Conservation (phyloP, 1,140 invertebrate species). For the Philotrypesis tridentata region DNA sequence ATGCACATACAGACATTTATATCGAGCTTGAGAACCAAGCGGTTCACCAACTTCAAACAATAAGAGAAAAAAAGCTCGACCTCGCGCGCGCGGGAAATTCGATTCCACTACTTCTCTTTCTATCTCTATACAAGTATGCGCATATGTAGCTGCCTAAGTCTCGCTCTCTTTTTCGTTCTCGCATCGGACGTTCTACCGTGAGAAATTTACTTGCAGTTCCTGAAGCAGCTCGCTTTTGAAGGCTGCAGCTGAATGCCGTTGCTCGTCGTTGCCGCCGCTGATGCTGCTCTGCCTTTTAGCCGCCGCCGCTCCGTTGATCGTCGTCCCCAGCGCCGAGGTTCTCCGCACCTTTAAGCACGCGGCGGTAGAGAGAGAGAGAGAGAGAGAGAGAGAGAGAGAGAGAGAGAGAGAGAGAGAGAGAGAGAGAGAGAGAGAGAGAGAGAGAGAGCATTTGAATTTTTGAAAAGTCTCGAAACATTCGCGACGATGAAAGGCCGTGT, state of each 20-base stretch:
- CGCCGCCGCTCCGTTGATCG: not conserved
- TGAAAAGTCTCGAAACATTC: not conserved
- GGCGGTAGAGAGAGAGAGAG: not conserved
- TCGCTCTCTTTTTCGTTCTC: not conserved
- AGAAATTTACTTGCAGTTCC: conserved; percentile 64
- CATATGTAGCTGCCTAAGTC: too few relatives aligned
- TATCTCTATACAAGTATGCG: too few relatives aligned
- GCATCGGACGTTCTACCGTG: conserved; percentile 29
- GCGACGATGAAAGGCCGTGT: not conserved
- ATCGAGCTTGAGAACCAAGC: too few relatives aligned
- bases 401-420: not conserved
- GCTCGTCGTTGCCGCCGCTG: not conserved
- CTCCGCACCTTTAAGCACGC: not conserved
- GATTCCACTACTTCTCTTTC: not conserved
- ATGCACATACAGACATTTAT: too few relatives aligned
- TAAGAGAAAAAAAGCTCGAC: not conserved
- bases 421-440: not conserved
- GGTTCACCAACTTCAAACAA: too few relatives aligned
- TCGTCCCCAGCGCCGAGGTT: not conserved
- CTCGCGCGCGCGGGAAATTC: not conserved
- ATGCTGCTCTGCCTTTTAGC: not conserved
- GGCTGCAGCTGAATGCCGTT: conserved; percentile 28
- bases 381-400: not conserved
- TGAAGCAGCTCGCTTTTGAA: conserved; percentile 51
- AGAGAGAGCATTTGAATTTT: not conserved